Evolutionary conservation across 2,888 invertebrate genomes (phyloP).

Genomic region (Oligia strigilis): DNA sequence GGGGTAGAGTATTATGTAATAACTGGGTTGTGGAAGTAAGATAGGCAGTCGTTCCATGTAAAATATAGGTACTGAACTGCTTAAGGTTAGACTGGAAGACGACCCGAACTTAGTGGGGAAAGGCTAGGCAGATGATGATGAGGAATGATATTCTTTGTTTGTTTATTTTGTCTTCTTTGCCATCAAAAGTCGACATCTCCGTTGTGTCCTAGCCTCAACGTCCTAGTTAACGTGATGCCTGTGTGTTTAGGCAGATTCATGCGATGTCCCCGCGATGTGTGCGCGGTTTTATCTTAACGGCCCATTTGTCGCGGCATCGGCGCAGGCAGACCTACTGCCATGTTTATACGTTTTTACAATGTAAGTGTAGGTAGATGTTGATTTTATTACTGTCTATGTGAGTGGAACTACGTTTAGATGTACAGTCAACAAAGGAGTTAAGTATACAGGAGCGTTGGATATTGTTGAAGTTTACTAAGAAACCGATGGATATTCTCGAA

Average conservation of each 20-base stretch:
- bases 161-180: not conserved
- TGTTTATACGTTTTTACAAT: slow-evolving; percentile 1
- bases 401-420: not conserved
- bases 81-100: not conserved
- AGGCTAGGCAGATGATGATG: no score
- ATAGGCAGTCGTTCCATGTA: no score
- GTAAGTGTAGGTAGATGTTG: not conserved
- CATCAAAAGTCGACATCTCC: not conserved
- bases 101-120: not conserved
- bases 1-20: no score
- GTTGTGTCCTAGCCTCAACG: slow-evolving; percentile 12
- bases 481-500: no score
- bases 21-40: no score
- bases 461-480: no score
- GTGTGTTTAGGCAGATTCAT: slow-evolving; percentile 47
- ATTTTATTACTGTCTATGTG: not conserved
- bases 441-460: no score
- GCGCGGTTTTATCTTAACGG: slow-evolving; percentile 54
- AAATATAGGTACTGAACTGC: not conserved
- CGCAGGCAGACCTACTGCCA: not conserved
- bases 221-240: slow-evolving; percentile 2
- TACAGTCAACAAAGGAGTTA: no score
- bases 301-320: slow-evolving; percentile 43
- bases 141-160: not conserved
- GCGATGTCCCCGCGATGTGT: slow-evolving; percentile 24